Evolutionary conservation across 2,888 invertebrate genomes (phyloP).

Genomic region (Troides oblongomaculatus): DNA sequence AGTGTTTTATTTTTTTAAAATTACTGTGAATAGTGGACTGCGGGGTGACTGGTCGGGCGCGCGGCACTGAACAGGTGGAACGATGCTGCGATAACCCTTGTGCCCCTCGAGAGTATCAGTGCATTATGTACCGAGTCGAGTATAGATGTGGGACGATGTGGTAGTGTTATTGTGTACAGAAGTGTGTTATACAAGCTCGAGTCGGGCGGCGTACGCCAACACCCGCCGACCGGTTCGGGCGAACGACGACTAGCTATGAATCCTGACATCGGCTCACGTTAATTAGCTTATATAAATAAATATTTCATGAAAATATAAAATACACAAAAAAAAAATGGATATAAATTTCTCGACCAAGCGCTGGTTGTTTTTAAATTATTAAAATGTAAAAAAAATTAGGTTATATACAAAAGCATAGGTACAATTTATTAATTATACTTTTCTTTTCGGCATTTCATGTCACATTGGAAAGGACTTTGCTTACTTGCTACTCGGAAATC

Average conservation of each 20-base stretch:
- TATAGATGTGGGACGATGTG: constrained; percentile 61
- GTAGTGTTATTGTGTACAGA: constrained; percentile 75
- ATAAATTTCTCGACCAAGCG: constrained; percentile 79
- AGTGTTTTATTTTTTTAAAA: constrained; percentile 68
- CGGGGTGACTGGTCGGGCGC: constrained; percentile 38
- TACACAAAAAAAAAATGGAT: constrained; percentile 79
- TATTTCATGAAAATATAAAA: constrained; percentile 81
- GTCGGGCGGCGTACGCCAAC: constrained; percentile 60
- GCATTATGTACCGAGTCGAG: constrained; percentile 72
- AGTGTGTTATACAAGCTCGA: constrained; percentile 72
- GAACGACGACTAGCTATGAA: constrained; percentile 80
- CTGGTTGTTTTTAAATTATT: constrained; percentile 81
- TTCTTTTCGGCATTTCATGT: constrained; percentile 77
- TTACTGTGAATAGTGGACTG: constrained; percentile 53
- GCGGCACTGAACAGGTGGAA: constrained; percentile 53
- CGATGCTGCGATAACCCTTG: constrained; percentile 77
- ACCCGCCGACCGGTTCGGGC: constrained; percentile 73
- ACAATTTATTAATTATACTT: constrained; percentile 80
- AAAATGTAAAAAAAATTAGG: constrained; percentile 81
- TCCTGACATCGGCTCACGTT: constrained; percentile 81
- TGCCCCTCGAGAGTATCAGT: constrained; percentile 76
- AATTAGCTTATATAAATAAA: constrained; percentile 74
- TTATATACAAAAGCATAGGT: constrained; percentile 79
- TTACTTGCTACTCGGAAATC: constrained; percentile 56
- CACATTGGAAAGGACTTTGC: constrained; percentile 67